Evolutionary conservation across 1,140 invertebrate genomes (phyloP), one percentile per base, ranked within the genome.

Genomic region (Conus ventricosus): DNA sequence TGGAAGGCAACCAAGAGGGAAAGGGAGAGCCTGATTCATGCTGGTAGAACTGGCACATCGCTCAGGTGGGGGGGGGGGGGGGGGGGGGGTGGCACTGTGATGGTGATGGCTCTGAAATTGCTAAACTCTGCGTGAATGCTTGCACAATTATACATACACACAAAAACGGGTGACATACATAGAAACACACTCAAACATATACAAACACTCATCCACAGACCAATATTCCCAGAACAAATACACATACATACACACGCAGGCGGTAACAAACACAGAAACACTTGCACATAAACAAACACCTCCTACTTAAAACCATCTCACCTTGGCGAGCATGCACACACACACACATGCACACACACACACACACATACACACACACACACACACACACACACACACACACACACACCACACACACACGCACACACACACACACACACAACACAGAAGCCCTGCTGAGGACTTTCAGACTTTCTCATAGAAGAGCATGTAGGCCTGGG

Each of bases 401-500:
- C 25, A 25, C 25, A 78, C 25, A 78, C 4, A 4, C 23, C 5
- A 39, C 20, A 78, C n/a, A 5, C 76, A 4, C 76, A 4, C 25
- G 4, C 76, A 4, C 76, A 11, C 76, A 71, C 67, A 71, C 67
- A 23, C 5, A 71, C 67, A 71, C 67, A 23, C 7, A 8, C 5
- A 71, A 8, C 15, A 71, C 53, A 83, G 57, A 15, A 60, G 57
- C 57, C 15, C 57, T 60, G 15, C 57, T 53, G 23, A 87, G 5
- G 27, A 81, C 25, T 57, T 51, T 93, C 84, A 93, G 51, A 93
- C 80, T 87, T 91, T 93, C 91, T 96, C 96, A 92, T 96, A 96
- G 84, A 96, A 95, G 6, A 96, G 92, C 95, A 96, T 96, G 85
- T 96, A 96, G 5, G 96, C 95, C 88, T 94, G 93, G 20, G 93